phyloP scores from a whole-genome alignment of 1,140 invertebrate genomes.

The Ceratitis capitata region DNA sequence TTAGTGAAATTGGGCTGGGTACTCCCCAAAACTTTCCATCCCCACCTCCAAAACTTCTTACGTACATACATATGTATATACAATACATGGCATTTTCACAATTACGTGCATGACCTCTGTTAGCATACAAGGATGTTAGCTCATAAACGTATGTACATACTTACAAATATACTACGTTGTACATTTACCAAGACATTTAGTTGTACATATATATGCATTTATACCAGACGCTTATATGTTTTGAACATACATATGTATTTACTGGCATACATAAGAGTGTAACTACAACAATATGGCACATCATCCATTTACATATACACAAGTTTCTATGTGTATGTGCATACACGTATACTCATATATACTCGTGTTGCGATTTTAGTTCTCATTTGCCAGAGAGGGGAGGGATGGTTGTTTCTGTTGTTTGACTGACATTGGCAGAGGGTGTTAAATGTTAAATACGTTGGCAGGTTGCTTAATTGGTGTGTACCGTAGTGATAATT shows the following conservation, averaged over 20 bases:
- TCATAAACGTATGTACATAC: no score
- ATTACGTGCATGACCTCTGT: no score
- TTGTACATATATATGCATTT: not conserved
- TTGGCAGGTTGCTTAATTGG: slow-evolving; percentile 65
- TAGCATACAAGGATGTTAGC: no score
- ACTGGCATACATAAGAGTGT: not conserved
- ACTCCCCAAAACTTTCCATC: no score
- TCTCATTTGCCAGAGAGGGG: not conserved
- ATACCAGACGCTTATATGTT: not conserved
- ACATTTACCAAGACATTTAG: not conserved
- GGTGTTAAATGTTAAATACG: slow-evolving; percentile 48
- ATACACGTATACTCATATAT: not conserved
- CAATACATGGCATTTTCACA: no score
- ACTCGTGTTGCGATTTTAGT: not conserved
- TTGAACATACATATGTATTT: not conserved
- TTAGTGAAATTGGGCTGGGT: no score
- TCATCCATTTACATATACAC: not conserved
- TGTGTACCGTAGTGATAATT: slow-evolving; percentile 60
- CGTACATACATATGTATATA: not conserved
- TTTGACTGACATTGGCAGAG: slow-evolving; percentile 34
- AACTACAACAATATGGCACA: not conserved
- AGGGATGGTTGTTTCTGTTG: not conserved
- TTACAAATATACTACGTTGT: no score
- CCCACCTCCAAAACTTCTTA: not conserved
- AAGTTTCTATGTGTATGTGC: not conserved